Evolutionary conservation across 2,888 invertebrate species (phyloP).

Genomic region (Hypselothyrea guttata): DNA sequence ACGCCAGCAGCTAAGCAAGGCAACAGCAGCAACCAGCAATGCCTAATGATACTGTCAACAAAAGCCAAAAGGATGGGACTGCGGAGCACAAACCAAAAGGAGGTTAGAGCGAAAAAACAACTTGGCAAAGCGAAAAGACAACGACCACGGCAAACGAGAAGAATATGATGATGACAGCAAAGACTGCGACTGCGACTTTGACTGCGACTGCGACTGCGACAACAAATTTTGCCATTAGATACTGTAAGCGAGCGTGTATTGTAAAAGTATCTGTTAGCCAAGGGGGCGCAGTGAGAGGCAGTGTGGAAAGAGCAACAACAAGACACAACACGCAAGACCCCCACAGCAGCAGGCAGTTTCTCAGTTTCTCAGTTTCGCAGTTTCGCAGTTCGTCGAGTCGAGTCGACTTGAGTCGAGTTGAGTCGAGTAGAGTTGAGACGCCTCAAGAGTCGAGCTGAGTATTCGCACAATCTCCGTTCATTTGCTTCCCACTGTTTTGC

Average conservation of each 20-base stretch:
- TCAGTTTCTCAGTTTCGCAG: background rate
- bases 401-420: background rate
- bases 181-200: slow-evolving; percentile 38
- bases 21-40: slow-evolving; percentile 42
- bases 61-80: slow-evolving; percentile 47
- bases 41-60: slow-evolving; percentile 77
- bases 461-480: slow-evolving; percentile 43
- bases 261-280: slow-evolving; percentile 39
- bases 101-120: slow-evolving; percentile 20
- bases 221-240: slow-evolving; percentile 73
- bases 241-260: slow-evolving; percentile 67
- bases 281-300: background rate
- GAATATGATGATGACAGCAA: slow-evolving; percentile 73
- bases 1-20: slow-evolving; percentile 28
- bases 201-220: slow-evolving; percentile 40
- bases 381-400: no score
- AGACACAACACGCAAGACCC: background rate
- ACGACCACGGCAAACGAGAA: slow-evolving; percentile 35
- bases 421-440: background rate
- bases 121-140: slow-evolving; percentile 40
- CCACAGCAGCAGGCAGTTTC: no score
- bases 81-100: background rate
- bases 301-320: slow-evolving; percentile 1
- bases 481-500: slow-evolving; percentile 48
- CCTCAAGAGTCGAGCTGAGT: background rate